Conservation (phyloP, 2,113 vertebrate genomes). For the Podilymbus podiceps region DNA sequence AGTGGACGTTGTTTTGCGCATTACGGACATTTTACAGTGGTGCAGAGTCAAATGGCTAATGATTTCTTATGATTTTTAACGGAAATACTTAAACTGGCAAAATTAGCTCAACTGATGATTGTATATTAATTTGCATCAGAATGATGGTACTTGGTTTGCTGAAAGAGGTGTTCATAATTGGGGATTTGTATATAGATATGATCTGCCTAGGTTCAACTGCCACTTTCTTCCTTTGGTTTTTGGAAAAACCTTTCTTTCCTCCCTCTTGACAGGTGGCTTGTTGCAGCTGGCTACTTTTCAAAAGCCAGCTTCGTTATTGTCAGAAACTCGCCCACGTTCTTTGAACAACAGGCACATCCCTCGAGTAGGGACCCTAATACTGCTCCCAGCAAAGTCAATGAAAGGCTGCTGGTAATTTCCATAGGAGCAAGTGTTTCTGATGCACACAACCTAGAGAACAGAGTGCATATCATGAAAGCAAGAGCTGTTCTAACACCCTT, state of each 20-base stretch:
- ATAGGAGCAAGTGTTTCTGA: constrained; percentile 37
- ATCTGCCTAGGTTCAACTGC: constrained; percentile 41
- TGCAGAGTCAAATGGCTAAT: not conserved
- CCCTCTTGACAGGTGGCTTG: constrained; percentile 42
- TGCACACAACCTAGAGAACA: constrained; percentile 27
- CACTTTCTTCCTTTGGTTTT: constrained; percentile 56
- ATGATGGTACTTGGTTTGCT: constrained; percentile 8
- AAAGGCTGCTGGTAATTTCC: constrained; percentile 26
- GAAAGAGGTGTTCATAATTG: constrained; percentile 12
- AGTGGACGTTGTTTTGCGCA: not conserved
- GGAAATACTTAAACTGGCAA: not conserved
- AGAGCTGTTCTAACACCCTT: constrained; percentile 21
- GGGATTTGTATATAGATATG: not conserved
- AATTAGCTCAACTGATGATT: not conserved
- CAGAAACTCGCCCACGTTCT: not conserved
- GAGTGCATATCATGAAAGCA: not conserved
- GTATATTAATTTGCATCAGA: not conserved
- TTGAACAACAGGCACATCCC: constrained; percentile 7
- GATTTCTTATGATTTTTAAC: not conserved
- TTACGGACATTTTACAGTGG: not conserved
- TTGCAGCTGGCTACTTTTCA: constrained; percentile 31
- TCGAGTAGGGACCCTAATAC: not conserved
- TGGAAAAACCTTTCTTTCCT: constrained; percentile 1
- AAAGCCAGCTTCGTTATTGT: not conserved
- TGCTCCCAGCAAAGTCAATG: not conserved